Evolutionary conservation across 2,888 invertebrate genomes (phyloP), one percentile per base, ranked within the genome.

Genomic region (Heliconius ethilla): DNA sequence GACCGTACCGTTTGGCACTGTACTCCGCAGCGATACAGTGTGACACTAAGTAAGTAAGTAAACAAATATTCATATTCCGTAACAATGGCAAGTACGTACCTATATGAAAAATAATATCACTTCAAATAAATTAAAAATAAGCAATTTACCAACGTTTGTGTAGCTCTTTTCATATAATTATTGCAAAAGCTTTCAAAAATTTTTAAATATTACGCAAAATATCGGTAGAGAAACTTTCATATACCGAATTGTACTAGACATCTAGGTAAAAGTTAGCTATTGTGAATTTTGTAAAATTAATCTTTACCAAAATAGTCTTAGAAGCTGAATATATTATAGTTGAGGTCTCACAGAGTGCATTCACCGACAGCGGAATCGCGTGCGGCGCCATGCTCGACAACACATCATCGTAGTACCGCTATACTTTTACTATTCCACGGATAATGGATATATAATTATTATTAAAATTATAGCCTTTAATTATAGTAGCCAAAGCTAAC

Each of bases 371-470:
- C 79, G 77, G 82, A 80, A 84, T 93, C 87, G 93, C 93, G 93
- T 93, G 93, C 81, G 92, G 92, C 93, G 91, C 91, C 92, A 82
- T 77, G 75, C 82, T 82, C 85, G 90, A 91, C 91, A 91, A 88
- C 84, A 87, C 86, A 91, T 90, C 90, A 86, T 83, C 79, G 82
- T 82, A 77, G 81, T 86, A 83, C 77, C 81, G 79, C 87, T 86
- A 88, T 85, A 80, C 67, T 67, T 76, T 78, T 62, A 66, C 27
- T 63, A 77, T 69, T 79, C 75, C 65, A 75, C 27, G 79, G 81
- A 82, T 70, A 79, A 77, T 65, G 51, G 74, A 62, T 45, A 69
- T 78, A 69, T 69, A 69, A 7, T 69, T 69, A 40, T 69, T 69
- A 27, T 40, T 69, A 13, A 25, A 69, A 69, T 69, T 25, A 69